Conservation (phyloP, 2,113 vertebrate species). For the Chloebia gouldiae region DNA sequence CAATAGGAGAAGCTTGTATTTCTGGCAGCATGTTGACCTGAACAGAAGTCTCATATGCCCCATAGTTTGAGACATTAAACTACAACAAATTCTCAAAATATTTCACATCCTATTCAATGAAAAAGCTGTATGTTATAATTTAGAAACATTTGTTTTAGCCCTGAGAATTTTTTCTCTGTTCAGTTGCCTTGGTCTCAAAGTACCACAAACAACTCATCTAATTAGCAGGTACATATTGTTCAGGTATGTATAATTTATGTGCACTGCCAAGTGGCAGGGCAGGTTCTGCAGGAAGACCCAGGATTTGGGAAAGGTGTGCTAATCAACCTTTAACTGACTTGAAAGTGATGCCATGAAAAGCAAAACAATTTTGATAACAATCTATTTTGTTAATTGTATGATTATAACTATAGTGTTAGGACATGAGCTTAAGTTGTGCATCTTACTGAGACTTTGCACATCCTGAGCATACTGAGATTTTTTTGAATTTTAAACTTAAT, state of each 20-base stretch:
- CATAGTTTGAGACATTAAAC: neutral
- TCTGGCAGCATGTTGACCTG: neutral
- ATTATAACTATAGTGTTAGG: neutral
- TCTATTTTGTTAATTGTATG: neutral
- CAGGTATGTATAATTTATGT: neutral
- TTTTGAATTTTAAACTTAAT: neutral
- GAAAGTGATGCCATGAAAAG: neutral
- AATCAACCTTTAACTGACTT: neutral
- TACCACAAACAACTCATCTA: neutral
- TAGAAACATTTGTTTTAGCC: neutral
- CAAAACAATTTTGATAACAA: fast-evolving
- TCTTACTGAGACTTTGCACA: neutral
- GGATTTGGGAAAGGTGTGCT: neutral
- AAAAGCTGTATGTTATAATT: neutral
- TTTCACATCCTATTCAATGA: neutral
- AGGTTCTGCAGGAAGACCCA: conserved; percentile 19
- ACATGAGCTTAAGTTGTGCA: neutral
- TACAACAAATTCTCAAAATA: neutral
- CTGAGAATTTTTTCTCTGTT: neutral
- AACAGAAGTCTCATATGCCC: neutral
- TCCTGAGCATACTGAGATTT: neutral
- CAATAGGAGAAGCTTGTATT: neutral
- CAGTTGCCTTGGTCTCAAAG: neutral
- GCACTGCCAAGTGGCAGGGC: neutral
- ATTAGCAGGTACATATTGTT: neutral